Percentiles rank a stretch among this genome's conserved stretches.
Evolutionary conservation across 2,888 invertebrate species (phyloP).

Genomic region (Neoascia interrupta): DNA sequence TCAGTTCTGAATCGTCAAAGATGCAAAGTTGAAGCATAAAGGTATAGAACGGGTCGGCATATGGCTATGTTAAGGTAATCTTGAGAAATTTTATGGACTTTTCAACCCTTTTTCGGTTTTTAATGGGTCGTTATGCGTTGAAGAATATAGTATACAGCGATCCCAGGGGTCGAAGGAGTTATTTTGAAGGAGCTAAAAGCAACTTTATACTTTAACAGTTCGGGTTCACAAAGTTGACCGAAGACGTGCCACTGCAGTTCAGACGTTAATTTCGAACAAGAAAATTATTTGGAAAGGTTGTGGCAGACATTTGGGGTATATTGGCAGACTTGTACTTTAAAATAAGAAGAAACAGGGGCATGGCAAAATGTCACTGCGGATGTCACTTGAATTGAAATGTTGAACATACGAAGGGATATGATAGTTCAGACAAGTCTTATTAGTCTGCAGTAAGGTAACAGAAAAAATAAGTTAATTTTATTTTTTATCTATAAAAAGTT

Average conservation of each 20-base stretch:
- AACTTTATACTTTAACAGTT: conserved; percentile 37
- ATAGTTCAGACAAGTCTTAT: no score
- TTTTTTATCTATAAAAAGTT: no score
- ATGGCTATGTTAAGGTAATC: no score
- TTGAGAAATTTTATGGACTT: conserved; percentile 1
- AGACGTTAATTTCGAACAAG: not conserved
- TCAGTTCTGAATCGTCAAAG: conserved; percentile 40
- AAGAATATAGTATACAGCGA: not conserved
- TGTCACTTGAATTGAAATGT: no score
- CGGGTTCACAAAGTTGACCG: conserved; percentile 50
- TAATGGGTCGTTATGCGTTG: not conserved
- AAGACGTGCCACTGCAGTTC: conserved; percentile 32
- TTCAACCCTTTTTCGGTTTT: conserved; percentile 24
- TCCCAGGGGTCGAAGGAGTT: conserved; percentile 26
- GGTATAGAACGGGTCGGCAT: conserved; percentile 8
- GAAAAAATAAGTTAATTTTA: no score
- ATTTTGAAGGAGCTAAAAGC: conserved; percentile 19
- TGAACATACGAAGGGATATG: no score
- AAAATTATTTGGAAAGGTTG: conserved; percentile 27
- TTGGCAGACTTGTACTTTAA: no score
- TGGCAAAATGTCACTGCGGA: no score
- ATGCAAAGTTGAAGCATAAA: conserved; percentile 12
- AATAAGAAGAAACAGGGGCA: no score
- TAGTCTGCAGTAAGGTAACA: no score
- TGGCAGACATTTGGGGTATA: no score